Base-by-base conservation (phyloP, 2,113 vertebrate species). In the Malurus melanocephalus region DNA sequence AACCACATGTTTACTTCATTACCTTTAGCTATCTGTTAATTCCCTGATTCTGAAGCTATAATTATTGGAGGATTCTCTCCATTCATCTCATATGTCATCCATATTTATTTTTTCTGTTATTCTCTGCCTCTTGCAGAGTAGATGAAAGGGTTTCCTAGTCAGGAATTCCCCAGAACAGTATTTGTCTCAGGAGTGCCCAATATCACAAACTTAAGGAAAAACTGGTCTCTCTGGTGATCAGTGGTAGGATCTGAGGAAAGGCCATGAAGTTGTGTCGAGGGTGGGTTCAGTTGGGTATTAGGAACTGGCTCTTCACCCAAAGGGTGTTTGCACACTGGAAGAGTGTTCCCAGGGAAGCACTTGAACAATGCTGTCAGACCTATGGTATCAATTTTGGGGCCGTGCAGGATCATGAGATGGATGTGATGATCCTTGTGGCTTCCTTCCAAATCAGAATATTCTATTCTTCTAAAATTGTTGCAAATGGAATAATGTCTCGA, bases 401-500 rank as follows among this genome's bases (percentile, higher is more conserved):
- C 1, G 0, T 40, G 17, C 46, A 26, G 46, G n/a, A 45, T 13
- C 7, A 17, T 67, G 11, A 60, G 13, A 40, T 0, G 3, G 20
- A 73, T 45, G 40, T n/a, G 7, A 46, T 52, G 38, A 40, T 40
- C 10, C 16, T 66, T 52, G 4, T 33, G 43, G 11, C 5, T 30
- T 19, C 13, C 9, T 74, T 74, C 40, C 30, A 60, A 19, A 24
- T 53, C 20, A 33, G 9, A 11, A 60, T 67, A 53, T 14, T 53
- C 28, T 16, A 4, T 67, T 11, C 22, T 60, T 32, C 9, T 65
- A 43, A 73, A 82, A 35, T 4, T 23, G 27, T 7, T 62, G 16
- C 18, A 59, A 80, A 66, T 38, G 8, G 19, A 49, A 6, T 48
- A 12, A 33, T 24, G 16, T 35, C 35, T 51, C 64, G 16, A 13